Percentiles rank a stretch among this genome's conserved stretches.
Evolutionary conservation across 2,113 vertebrate genomes (phyloP).

Genomic region (Dicerorhinus sumatrensis): DNA sequence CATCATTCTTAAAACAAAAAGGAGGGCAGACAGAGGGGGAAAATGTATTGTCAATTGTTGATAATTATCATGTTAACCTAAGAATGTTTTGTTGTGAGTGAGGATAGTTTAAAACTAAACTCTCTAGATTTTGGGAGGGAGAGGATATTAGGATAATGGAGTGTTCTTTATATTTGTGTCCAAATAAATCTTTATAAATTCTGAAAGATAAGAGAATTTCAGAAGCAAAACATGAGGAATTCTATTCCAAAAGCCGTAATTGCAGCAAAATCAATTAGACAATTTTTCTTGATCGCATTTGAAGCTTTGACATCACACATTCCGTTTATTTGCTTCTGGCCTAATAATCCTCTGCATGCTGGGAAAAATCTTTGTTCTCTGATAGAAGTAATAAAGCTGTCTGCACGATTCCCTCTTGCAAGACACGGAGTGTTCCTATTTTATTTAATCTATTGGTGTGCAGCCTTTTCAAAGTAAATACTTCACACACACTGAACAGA

Average conservation of each 20-base stretch:
- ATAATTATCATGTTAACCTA: conserved; percentile 22
- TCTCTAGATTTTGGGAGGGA: background rate
- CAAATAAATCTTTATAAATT: conserved; percentile 18
- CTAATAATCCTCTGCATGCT: conserved; percentile 88
- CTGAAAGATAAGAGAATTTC: conserved; percentile 26
- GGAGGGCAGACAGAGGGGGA: fast-evolving
- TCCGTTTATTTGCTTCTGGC: conserved; percentile 88
- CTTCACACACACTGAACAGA: conserved; percentile 85
- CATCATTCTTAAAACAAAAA: background rate
- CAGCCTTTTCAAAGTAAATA: conserved; percentile 90
- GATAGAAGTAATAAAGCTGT: conserved; percentile 92
- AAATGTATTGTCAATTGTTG: background rate
- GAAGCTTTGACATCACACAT: conserved; percentile 83
- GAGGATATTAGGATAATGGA: background rate
- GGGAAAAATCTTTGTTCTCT: conserved; percentile 90
- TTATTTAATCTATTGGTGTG: conserved; percentile 88
- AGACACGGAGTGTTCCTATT: conserved; percentile 86
- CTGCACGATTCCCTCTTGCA: conserved; percentile 88
- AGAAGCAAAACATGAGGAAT: conserved; percentile 46
- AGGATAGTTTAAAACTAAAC: background rate
- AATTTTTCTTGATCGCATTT: conserved; percentile 82
- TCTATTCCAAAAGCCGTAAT: conserved; percentile 71
- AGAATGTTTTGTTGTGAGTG: background rate
- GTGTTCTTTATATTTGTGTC: conserved; percentile 9
- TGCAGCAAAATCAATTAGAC: conserved; percentile 86